phyloP scores from a whole-genome alignment of 2,888 invertebrate genomes.

The Spicauda simplicius region DNA sequence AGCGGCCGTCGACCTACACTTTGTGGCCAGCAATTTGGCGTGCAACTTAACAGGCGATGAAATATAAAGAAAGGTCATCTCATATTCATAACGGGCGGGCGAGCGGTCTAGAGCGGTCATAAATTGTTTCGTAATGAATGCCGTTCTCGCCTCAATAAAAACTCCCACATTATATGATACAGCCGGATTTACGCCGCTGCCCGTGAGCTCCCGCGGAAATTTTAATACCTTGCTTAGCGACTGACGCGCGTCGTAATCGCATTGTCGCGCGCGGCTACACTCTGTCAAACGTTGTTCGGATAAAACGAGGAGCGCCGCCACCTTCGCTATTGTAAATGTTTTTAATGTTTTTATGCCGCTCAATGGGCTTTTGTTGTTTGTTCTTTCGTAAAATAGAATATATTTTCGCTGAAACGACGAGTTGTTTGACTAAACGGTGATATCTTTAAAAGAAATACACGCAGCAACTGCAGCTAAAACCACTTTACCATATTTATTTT shows the following conservation, averaged over 20 bases:
- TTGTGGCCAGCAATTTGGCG: conserved; percentile 37
- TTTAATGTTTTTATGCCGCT: conserved; percentile 20
- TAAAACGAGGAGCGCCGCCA: conserved; percentile 13
- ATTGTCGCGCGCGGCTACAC: conserved; percentile 21
- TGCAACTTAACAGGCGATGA: conserved; percentile 45
- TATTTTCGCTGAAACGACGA: neutral
- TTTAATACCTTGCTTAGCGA: conserved; percentile 37
- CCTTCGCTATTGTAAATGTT: conserved; percentile 18
- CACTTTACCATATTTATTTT: no score
- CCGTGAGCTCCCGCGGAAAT: conserved; percentile 38
- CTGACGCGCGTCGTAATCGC: conserved; percentile 30
- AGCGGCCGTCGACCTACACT: conserved; percentile 4
- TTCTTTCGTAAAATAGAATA: neutral
- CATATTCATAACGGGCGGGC: conserved; percentile 47
- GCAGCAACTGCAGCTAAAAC: neutral
- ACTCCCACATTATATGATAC: conserved; percentile 58
- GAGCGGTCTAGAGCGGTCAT: conserved; percentile 40
- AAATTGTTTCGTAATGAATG: conserved; percentile 58
- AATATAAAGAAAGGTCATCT: conserved; percentile 49
- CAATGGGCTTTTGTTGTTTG: conserved; percentile 7
- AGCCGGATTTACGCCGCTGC: conserved; percentile 50
- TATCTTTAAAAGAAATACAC: neutral
- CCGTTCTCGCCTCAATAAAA: conserved; percentile 63
- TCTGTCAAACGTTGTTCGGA: conserved; percentile 21
- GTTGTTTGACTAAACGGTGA: neutral